Evolutionary conservation across 1,140 invertebrate genomes (phyloP).

Genomic region (Saccostrea glomerata): DNA sequence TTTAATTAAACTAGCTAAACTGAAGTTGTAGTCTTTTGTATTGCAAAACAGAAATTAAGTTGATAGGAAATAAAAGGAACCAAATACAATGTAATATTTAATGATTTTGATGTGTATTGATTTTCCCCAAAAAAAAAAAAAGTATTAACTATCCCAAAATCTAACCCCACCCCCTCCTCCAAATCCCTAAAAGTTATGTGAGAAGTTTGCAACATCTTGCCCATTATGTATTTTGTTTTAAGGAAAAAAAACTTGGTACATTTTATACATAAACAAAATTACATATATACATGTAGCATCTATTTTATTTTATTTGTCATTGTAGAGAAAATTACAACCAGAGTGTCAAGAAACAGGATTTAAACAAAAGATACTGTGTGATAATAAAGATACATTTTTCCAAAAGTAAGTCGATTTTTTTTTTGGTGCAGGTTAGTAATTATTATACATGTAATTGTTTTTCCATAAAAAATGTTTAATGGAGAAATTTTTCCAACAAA

Average conservation of each 20-base stretch:
- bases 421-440: neutral
- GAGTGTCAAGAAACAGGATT: conserved; percentile 55
- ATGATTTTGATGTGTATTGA: too few relatives aligned
- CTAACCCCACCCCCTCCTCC: too few relatives aligned
- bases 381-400: conserved; percentile 26
- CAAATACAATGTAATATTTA: too few relatives aligned
- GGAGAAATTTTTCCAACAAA: too few relatives aligned
- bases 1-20: too few relatives aligned
- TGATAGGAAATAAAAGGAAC: too few relatives aligned
- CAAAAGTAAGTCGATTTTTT: neutral
- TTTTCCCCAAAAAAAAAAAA: too few relatives aligned
- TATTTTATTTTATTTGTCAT: conserved; percentile 1
- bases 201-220: neutral
- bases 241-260: neutral
- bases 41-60: too few relatives aligned
- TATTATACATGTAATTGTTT: neutral
- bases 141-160: too few relatives aligned
- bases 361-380: conserved; percentile 52
- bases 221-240: neutral
- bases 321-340: conserved; percentile 47
- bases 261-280: neutral
- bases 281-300: too few relatives aligned
- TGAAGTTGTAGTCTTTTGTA: too few relatives aligned
- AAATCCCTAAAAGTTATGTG: neutral
- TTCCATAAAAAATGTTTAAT: conserved; percentile 20